phyloP scores from a whole-genome alignment of 2,888 invertebrate species.

The Margaritifera margaritifera region DNA sequence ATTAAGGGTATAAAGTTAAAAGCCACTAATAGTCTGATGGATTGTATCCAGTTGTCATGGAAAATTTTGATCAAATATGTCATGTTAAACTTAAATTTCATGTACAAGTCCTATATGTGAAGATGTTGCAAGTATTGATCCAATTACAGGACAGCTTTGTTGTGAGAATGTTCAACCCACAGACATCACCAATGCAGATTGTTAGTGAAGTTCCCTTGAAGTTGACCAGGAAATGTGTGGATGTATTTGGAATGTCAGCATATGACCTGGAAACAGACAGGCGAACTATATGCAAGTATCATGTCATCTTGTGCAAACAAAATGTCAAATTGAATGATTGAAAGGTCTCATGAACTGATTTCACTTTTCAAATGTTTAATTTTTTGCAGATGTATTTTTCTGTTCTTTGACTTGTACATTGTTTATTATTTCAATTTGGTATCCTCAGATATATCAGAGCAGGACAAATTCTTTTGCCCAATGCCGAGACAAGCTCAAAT shows the following conservation, averaged over 20 bases:
- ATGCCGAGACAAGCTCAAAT: too few species aligned
- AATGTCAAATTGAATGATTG: not conserved
- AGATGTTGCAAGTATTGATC: not conserved
- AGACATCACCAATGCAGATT: constrained; percentile 75
- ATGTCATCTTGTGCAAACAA: not conserved
- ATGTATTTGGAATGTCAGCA: constrained; percentile 82
- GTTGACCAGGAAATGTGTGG: constrained; percentile 85
- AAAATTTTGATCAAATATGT: too few species aligned
- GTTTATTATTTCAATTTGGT: too few species aligned
- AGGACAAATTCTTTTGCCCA: too few species aligned
- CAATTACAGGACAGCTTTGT: constrained; percentile 83
- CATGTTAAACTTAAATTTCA: too few species aligned
- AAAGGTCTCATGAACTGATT: not conserved
- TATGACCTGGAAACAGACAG: constrained; percentile 80
- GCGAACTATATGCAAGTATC: constrained; percentile 68
- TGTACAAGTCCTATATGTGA: not conserved
- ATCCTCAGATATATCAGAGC: too few species aligned
- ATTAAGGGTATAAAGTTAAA: too few species aligned
- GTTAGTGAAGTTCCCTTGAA: constrained; percentile 83
- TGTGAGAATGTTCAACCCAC: constrained; percentile 82
- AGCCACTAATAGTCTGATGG: too few species aligned
- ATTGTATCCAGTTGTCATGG: too few species aligned
- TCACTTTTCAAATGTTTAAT: not conserved
- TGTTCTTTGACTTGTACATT: too few species aligned
- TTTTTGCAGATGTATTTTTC: too few species aligned